Percentiles rank a stretch among this genome's conserved stretches.
Evolutionary conservation across 2,113 vertebrate genomes (phyloP).

Genomic region (Melanostigma gelatinosum): DNA sequence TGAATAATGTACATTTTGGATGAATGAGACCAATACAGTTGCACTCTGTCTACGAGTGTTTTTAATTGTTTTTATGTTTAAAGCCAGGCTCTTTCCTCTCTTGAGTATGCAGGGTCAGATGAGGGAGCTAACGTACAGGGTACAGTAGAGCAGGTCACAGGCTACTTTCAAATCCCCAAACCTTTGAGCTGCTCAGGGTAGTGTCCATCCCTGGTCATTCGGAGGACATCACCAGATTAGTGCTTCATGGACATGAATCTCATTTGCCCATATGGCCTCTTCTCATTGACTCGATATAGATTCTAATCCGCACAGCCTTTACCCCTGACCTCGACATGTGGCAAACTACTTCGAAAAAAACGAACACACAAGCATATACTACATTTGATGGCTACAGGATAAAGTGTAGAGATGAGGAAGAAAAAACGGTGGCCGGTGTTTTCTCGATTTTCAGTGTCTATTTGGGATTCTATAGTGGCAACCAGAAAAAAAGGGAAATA

Average conservation of each 20-base stretch:
- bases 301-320: conserved; percentile 76
- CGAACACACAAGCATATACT: conserved; percentile 44
- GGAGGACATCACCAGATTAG: conserved; percentile 81
- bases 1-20: neutral
- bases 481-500: neutral
- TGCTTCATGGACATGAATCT: conserved; percentile 77
- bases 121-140: conserved; percentile 66
- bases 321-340: conserved; percentile 77
- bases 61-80: conserved; percentile 48
- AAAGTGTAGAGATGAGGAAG: neutral
- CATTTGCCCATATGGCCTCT: conserved; percentile 80
- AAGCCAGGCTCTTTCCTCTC: conserved; percentile 26
- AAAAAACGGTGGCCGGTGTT: neutral
- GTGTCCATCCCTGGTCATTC: conserved; percentile 77
- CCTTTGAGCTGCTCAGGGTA: conserved; percentile 71
- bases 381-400: conserved; percentile 41
- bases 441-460: conserved; percentile 15
- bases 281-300: conserved; percentile 78
- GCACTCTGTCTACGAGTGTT: conserved; percentile 37
- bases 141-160: conserved; percentile 61
- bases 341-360: conserved; percentile 69
- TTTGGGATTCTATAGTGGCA: neutral
- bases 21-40: neutral
- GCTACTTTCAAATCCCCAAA: conserved; percentile 71
- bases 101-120: conserved; percentile 57